Percentiles rank a stretch among this genome's conserved stretches.
Conservation (phyloP, 2,113 vertebrate species). For the Etheostoma cragini region DNA sequence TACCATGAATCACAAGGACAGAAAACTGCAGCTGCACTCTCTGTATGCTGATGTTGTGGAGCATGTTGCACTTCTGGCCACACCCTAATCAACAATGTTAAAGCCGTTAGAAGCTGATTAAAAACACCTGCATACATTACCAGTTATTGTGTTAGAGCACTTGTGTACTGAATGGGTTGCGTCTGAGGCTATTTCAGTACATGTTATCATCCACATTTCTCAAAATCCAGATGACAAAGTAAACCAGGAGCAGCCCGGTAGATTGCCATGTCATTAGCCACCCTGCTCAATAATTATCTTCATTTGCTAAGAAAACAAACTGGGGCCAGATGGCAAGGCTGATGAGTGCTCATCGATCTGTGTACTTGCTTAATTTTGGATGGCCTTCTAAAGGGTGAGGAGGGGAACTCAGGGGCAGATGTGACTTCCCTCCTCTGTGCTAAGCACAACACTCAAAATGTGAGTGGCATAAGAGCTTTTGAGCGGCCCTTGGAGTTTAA, state of each 20-base stretch:
- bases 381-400: conserved; percentile 59
- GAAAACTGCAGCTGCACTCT: conserved; percentile 33
- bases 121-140: conserved; percentile 62
- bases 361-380: conserved; percentile 67
- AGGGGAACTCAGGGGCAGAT: conserved; percentile 63
- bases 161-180: conserved; percentile 33
- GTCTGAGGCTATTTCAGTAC: conserved; percentile 44
- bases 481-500: conserved; percentile 27
- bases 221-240: conserved; percentile 65
- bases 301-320: conserved; percentile 84
- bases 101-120: conserved; percentile 41
- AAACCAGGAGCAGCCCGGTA: conserved; percentile 69
- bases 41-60: conserved; percentile 15
- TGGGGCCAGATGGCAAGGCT: conserved; percentile 82
- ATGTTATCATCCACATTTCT: conserved; percentile 59
- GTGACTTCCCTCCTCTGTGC: conserved; percentile 45
- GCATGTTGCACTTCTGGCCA: conserved; percentile 28
- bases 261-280: conserved; percentile 74
- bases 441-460: conserved; percentile 43
- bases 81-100: conserved; percentile 50
- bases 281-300: conserved; percentile 81
- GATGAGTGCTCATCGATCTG: conserved; percentile 82
- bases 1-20: neutral
- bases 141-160: conserved; percentile 38
- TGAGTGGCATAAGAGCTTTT: conserved; percentile 38